A percentile compares a stretch with the other conserved stretches of the same genome.
These are phyloP conservation scores for Patella pellucida DNA, from an alignment of 2,888 invertebrate genomes.

Conservation along the genomic window DNA sequence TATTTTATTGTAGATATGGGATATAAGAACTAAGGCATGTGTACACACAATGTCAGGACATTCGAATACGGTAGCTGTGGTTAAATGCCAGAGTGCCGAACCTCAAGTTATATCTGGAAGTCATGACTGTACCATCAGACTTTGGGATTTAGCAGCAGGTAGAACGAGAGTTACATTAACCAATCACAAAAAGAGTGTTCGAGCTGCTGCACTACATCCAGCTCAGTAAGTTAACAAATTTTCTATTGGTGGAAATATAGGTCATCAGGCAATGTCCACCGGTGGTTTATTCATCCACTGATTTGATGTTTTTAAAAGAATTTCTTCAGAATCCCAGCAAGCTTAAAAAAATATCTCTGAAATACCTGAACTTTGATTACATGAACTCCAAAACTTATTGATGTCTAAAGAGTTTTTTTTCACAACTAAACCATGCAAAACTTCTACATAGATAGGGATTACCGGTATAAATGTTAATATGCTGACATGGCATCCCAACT, in stretches of 20 bases:
- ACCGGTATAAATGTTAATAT: too few species aligned
- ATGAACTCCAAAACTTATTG: too few species aligned
- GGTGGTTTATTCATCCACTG: too few species aligned
- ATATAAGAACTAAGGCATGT: slow-evolving; percentile 98
- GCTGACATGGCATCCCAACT: too few species aligned
- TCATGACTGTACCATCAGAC: slow-evolving; percentile 95
- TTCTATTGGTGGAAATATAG: not conserved
- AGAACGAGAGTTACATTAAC: slow-evolving; percentile 94
- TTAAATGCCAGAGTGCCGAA: slow-evolving; percentile 91
- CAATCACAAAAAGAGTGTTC: slow-evolving; percentile 94
- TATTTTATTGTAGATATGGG: slow-evolving; percentile 82
- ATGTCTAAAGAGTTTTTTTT: too few species aligned
- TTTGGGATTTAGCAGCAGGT: slow-evolving; percentile 98
- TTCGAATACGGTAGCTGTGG: slow-evolving; percentile 96
- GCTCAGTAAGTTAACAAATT: slow-evolving; percentile 71
- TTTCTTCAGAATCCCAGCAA: too few species aligned
- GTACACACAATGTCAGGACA: slow-evolving; percentile 96
- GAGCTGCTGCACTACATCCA: slow-evolving; percentile 76
- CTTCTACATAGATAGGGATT: too few species aligned
- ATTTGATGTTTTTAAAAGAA: too few species aligned
- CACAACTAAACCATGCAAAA: too few species aligned
- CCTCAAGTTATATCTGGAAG: slow-evolving; percentile 91
- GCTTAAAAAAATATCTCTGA: too few species aligned
- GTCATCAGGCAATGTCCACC: too few species aligned
- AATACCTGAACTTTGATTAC: too few species aligned